Evolutionary conservation across 30 jellyfish, hydroid and myxozoan genomes (phyloP).

Genomic region (Chironex yamaguchii): DNA sequence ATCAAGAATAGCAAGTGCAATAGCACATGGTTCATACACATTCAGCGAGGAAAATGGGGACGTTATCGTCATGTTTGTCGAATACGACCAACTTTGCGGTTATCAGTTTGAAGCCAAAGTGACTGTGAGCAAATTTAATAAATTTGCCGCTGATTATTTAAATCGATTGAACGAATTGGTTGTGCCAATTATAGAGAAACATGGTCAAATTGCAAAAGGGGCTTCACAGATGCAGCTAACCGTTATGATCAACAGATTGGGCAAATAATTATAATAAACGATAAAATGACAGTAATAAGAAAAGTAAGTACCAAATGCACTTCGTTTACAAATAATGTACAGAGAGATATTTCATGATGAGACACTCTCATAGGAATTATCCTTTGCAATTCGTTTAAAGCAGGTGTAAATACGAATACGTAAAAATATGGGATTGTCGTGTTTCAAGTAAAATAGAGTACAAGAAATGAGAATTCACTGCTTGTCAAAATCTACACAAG

Average conservation of each 20-base stretch:
- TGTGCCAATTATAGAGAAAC: conserved; percentile 75
- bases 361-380: no score
- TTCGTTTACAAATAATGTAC: no score
- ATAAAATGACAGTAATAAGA: no score
- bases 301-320: no score
- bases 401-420: no score
- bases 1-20: conserved; percentile 65
- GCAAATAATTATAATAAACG: no score
- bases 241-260: conserved; percentile 43
- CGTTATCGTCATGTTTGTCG: conserved; percentile 77
- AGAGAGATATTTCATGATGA: no score
- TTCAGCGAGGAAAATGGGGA: conserved; percentile 79
- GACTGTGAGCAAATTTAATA: conserved; percentile 63
- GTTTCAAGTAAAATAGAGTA: no score
- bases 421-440: no score
- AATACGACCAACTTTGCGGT: conserved; percentile 87
- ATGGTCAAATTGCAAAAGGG: conserved; percentile 46
- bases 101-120: conserved; percentile 71
- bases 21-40: conserved; percentile 75
- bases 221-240: conserved; percentile 61
- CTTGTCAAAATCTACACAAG: no score
- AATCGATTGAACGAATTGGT: conserved; percentile 58
- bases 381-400: no score
- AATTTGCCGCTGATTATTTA: conserved; percentile 82
- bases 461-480: no score